These are phyloP conservation scores for Fukomys damarensis DNA, from an alignment of 2,113 vertebrate species.

Conservation along the genomic window DNA sequence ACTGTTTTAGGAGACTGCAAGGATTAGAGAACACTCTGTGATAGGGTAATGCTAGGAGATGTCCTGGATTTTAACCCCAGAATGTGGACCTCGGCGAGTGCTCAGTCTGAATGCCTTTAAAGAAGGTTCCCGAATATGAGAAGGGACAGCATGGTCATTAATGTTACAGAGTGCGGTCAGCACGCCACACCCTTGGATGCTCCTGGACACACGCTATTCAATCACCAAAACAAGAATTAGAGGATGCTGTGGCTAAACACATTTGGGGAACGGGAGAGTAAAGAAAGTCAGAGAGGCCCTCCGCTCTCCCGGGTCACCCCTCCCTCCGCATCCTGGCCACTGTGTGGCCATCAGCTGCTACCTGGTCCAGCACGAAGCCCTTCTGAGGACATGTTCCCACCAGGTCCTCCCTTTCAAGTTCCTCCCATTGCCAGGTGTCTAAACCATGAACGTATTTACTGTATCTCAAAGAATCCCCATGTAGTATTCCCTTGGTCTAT, in stretches of 20 bases:
- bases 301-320: rapidly evolving
- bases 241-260: neutral
- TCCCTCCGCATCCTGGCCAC: neutral
- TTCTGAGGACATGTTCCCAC: neutral
- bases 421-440: neutral
- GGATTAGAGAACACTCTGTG: rapidly evolving
- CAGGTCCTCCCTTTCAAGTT: neutral
- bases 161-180: neutral
- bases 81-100: neutral
- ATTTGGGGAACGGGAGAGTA: neutral
- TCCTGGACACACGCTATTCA: neutral
- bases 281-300: neutral
- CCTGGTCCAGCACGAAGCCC: rapidly evolving
- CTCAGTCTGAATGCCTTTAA: too few relatives aligned
- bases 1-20: neutral
- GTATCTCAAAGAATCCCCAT: neutral
- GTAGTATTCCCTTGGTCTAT: neutral
- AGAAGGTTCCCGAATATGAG: neutral
- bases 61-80: neutral
- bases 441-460: neutral
- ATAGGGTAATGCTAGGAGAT: rapidly evolving
- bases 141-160: neutral
- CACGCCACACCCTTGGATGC: neutral
- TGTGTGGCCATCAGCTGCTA: neutral
- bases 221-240: neutral